Percentiles rank a stretch among this genome's conserved stretches.
Conservation (phyloP, 2,113 vertebrate species). For the Amblyornis subalaris region DNA sequence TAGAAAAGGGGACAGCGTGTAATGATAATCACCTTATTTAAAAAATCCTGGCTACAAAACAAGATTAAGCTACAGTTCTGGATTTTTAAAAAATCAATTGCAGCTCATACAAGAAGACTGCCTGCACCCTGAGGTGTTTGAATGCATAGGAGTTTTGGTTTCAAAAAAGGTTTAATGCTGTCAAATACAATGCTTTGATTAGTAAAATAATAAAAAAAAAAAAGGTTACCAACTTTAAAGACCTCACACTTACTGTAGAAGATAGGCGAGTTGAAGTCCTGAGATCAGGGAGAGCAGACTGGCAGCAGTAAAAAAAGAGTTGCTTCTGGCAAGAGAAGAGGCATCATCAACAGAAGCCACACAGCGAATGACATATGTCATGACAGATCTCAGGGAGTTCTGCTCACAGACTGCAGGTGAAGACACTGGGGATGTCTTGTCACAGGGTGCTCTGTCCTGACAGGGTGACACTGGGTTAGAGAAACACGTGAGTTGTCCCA, state of each 20-base stretch:
- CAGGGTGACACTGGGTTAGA: neutral
- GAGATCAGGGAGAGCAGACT: neutral
- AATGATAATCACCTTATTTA: neutral
- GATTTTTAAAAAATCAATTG: neutral
- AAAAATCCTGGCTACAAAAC: neutral
- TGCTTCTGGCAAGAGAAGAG: neutral
- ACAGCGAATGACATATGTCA: accelerated
- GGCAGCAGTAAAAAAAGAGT: neutral
- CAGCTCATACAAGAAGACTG: neutral
- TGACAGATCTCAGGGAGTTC: neutral
- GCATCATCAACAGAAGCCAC: neutral
- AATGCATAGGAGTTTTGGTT: neutral
- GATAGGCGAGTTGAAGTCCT: neutral
- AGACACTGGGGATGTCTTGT: neutral
- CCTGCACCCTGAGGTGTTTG: neutral
- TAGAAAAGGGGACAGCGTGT: neutral
- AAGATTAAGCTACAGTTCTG: neutral
- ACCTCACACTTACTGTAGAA: neutral
- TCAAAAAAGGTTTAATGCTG: neutral
- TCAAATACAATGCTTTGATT: neutral
- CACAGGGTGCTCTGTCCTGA: neutral
- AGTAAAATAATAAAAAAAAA: neutral
- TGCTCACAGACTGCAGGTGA: neutral
- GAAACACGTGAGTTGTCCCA: neutral
- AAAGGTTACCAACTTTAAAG: neutral